Conservation (phyloP, 2,113 vertebrate species). For the Callionymus lyra region DNA sequence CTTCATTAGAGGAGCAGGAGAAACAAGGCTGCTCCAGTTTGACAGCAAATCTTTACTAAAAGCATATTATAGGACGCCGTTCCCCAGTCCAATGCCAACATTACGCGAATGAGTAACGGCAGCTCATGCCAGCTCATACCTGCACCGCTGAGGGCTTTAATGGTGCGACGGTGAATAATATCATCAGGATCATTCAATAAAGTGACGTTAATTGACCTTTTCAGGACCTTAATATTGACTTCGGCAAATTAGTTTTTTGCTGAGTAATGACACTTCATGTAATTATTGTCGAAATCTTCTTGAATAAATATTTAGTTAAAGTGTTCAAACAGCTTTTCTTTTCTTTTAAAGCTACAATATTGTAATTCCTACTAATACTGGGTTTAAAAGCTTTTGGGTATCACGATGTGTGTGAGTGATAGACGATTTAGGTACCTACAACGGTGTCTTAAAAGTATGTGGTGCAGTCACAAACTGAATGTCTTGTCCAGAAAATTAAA, state of each 20-base stretch:
- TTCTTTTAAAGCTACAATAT: too few relatives aligned
- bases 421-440: too few relatives aligned
- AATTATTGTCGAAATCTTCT: too few relatives aligned
- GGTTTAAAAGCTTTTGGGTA: too few relatives aligned
- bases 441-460: too few relatives aligned
- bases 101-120: slow-evolving; percentile 40
- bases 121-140: slow-evolving; percentile 6
- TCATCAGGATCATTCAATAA: too few relatives aligned
- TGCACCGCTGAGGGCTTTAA: slow-evolving; percentile 18
- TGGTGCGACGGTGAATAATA: slow-evolving; percentile 33
- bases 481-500: too few relatives aligned
- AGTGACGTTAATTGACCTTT: slow-evolving; percentile 34
- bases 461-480: too few relatives aligned
- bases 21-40: slow-evolving; percentile 26
- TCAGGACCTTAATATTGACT: slow-evolving; percentile 19
- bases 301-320: too few relatives aligned
- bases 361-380: too few relatives aligned
- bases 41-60: slow-evolving; percentile 71
- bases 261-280: slow-evolving; percentile 17
- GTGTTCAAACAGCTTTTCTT: too few relatives aligned
- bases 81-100: slow-evolving; percentile 41
- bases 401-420: too few relatives aligned
- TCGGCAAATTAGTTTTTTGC: slow-evolving; percentile 14
- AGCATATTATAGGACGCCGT: slow-evolving; percentile 51
- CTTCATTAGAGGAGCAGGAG: slow-evolving; percentile 22